Evolutionary conservation across 2,888 invertebrate species (phyloP), one percentile per base, ranked within the genome.

Genomic region (Amphipoea oculea): DNA sequence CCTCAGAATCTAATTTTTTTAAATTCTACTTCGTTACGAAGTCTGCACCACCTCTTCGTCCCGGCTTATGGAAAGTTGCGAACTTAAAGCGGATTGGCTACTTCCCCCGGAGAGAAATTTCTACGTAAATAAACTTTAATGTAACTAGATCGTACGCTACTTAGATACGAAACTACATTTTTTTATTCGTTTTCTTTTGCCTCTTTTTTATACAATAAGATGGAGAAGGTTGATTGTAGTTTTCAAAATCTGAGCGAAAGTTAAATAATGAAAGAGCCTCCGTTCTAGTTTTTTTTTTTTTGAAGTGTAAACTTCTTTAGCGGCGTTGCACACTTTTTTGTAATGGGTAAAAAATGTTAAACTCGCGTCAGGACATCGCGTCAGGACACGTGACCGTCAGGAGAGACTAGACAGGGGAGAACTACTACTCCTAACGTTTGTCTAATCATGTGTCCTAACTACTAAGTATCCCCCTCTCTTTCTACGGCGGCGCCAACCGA

Each of bases 11-110:
- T 81, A 87, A 88, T 87, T 85, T 85, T 79, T 87, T 36, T 86
- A 86, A 82, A 76, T 77, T 81, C 75, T 70, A 45, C 84, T 69
- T 75, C 69, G 57, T 79, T 76, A 78, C 62, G 62, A 73, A 73
- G 75, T 68, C 60, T 7, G 67, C 73, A 68, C 70, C 76, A 76
- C 76, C 71, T 70, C 83, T 73, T 57, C 68, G 42, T 60, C 36
- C 63, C 68, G 63, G 75, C 77, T 85, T 85, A 84, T 77, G 77
- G 73, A 83, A 86, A 88, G 70, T 88, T 88, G 73, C 62, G 70
- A 84, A 86, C 83, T 82, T 84, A 71, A 88, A 89, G 76, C 78
- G 80, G 82, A 85, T 88, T 89, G 79, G 83, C 77, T 75, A 81
- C 78, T 79, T 77, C 60, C 14, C 42, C n/a, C 14, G n/a, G 51